These are phyloP conservation scores for Rhinatrema bivittatum DNA, from an alignment of 2,797 vertebrate species.

Conservation along the genomic window DNA sequence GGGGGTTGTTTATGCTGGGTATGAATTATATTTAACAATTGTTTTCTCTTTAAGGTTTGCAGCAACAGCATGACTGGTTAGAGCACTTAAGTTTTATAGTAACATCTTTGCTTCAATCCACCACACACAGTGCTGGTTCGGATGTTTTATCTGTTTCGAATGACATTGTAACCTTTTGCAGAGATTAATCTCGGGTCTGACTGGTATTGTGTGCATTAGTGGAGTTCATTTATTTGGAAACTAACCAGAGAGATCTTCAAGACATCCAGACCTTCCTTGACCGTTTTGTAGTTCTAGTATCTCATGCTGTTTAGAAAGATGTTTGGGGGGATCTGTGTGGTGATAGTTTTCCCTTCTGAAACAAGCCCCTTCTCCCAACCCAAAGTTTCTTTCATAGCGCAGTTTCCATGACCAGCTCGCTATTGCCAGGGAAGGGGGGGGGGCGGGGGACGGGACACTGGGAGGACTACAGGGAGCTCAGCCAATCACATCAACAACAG, in stretches of 20 bases:
- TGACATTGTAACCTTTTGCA: not conserved
- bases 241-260: slow-evolving; percentile 11
- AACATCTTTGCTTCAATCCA: no score
- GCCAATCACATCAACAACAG: slow-evolving; percentile 34
- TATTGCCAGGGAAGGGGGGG: slow-evolving; percentile 26
- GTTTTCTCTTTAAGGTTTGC: no score
- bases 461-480: slow-evolving; percentile 28
- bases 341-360: slow-evolving; percentile 24
- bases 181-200: not conserved
- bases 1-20: no score
- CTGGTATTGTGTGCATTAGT: not conserved
- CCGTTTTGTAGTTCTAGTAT: slow-evolving; percentile 28
- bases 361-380: slow-evolving; percentile 49
- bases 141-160: not conserved
- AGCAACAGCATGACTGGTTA: no score
- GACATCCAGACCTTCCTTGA: slow-evolving; percentile 21
- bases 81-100: no score
- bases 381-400: slow-evolving; percentile 35
- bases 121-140: not conserved
- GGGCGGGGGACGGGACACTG: slow-evolving; percentile 34
- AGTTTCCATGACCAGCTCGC: slow-evolving; percentile 33
- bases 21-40: no score
- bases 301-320: slow-evolving; percentile 37
- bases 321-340: slow-evolving; percentile 13
- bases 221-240: not conserved